Percentiles rank a stretch among this genome's conserved stretches.
These are phyloP conservation scores for Dicaeum eximium DNA, from an alignment of 2,113 vertebrate genomes.

Conservation along the genomic window DNA sequence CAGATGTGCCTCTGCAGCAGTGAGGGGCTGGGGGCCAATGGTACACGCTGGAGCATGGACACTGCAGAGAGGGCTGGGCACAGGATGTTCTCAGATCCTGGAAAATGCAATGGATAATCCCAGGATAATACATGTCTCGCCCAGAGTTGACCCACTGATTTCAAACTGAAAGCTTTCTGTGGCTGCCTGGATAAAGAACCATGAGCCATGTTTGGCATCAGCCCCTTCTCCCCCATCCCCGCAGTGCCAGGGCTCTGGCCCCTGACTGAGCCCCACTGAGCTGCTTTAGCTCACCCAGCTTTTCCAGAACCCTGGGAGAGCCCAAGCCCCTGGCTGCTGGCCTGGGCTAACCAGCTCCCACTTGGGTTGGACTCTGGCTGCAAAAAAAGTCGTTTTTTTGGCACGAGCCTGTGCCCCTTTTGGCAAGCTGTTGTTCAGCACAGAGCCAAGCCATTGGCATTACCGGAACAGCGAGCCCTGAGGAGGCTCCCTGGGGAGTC, in stretches of 20 bases:
- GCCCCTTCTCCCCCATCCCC: background rate
- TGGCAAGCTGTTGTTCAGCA: background rate
- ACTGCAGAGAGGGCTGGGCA: background rate
- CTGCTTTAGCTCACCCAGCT: background rate
- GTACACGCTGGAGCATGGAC: background rate
- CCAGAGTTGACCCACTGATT: constrained; percentile 12
- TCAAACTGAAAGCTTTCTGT: constrained; percentile 16
- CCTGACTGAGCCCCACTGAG: background rate
- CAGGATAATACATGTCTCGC: constrained; percentile 23
- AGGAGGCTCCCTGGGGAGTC: background rate
- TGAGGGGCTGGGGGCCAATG: background rate
- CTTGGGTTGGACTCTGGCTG: background rate
- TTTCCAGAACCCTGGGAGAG: background rate
- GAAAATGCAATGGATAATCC: constrained; percentile 33
- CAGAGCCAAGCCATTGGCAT: background rate
- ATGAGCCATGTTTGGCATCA: background rate
- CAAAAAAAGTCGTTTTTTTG: background rate
- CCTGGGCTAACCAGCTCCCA: background rate
- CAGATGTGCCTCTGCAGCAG: background rate
- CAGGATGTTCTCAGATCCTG: constrained; percentile 51
- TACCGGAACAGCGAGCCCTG: background rate
- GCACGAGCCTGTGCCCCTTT: background rate
- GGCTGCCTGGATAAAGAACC: background rate
- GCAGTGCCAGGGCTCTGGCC: background rate
- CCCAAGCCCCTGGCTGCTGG: background rate